phyloP scores from a whole-genome alignment of 2,888 invertebrate genomes.

The Oxyteleia sp. region DNA sequence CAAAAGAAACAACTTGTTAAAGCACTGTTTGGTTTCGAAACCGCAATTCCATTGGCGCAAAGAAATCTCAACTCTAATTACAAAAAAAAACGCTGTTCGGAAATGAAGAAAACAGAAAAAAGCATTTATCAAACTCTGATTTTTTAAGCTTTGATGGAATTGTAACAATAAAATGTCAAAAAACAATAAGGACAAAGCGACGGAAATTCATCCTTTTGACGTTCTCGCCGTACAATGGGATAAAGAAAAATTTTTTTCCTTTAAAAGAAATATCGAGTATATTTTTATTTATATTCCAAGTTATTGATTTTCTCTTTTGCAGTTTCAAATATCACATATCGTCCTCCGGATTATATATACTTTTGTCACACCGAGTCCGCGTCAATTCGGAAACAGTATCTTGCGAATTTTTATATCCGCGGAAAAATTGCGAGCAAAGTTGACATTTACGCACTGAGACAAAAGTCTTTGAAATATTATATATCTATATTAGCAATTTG shows the following conservation, averaged over 20 bases:
- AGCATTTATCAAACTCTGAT: not conserved
- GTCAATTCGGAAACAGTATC: conserved; percentile 34
- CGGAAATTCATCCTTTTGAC: not conserved
- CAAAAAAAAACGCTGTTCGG: not conserved
- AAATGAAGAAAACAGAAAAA: not conserved
- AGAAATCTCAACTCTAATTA: conserved; percentile 12
- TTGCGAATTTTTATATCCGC: conserved; percentile 15
- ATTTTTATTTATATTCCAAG: not conserved
- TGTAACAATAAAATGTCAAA: conserved; percentile 7
- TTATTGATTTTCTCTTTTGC: conserved; percentile 38
- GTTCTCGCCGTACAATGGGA: not conserved
- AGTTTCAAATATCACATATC: conserved; percentile 18
- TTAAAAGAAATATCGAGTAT: conserved; percentile 12
- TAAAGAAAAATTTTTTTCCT: conserved; percentile 11
- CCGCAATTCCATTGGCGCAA: not conserved
- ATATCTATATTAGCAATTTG: too few species aligned
- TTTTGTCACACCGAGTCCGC: conserved; percentile 27
- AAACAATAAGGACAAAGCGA: not conserved
- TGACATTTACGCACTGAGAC: conserved; percentile 33
- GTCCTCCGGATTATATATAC: conserved; percentile 23
- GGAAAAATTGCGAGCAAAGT: conserved; percentile 13
- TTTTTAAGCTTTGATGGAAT: not conserved
- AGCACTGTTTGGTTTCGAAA: conserved; percentile 1
- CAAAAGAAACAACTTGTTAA: conserved; percentile 23
- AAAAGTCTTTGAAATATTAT: too few species aligned